These are phyloP conservation scores for Ameiurus melas DNA, from an alignment of 2,113 vertebrate species.

Conservation along the genomic window DNA sequence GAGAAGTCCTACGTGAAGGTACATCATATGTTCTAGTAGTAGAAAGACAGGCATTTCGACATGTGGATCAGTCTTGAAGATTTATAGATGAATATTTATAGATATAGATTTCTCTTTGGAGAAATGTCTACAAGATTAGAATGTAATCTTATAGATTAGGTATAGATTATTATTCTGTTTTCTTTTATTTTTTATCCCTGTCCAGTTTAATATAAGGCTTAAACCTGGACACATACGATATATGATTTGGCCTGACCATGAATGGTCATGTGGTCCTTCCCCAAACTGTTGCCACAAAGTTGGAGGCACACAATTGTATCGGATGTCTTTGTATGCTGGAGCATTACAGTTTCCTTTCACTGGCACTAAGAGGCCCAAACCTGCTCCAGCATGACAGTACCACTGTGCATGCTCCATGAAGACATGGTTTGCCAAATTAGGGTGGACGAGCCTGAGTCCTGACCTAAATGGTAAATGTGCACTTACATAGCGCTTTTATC, in stretches of 20 bases:
- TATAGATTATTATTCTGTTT: not conserved
- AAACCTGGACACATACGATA: not conserved
- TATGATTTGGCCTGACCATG: not conserved
- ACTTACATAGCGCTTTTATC: too few species aligned
- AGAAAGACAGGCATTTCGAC: not conserved
- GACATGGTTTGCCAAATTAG: too few species aligned
- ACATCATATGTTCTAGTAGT: not conserved
- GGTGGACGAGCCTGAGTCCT: too few species aligned
- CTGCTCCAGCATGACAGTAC: too few species aligned
- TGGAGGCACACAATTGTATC: not conserved
- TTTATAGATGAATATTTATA: not conserved
- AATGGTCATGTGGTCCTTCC: not conserved
- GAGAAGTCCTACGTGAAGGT: constrained; percentile 98
- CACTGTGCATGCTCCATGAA: too few species aligned
- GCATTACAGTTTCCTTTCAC: too few species aligned
- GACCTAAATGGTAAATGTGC: too few species aligned
- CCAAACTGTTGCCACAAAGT: not conserved
- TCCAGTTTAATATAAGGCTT: not conserved
- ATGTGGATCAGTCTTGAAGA: not conserved
- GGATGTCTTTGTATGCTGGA: not conserved
- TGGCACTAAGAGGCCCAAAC: too few species aligned
- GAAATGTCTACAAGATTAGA: not conserved
- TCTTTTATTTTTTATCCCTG: not conserved
- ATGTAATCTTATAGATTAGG: not conserved
- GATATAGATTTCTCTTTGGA: too few species aligned